Percentiles rank a stretch among this genome's conserved stretches.
Conservation (phyloP, 2,113 vertebrate genomes). For the Microcebus jonahi region DNA sequence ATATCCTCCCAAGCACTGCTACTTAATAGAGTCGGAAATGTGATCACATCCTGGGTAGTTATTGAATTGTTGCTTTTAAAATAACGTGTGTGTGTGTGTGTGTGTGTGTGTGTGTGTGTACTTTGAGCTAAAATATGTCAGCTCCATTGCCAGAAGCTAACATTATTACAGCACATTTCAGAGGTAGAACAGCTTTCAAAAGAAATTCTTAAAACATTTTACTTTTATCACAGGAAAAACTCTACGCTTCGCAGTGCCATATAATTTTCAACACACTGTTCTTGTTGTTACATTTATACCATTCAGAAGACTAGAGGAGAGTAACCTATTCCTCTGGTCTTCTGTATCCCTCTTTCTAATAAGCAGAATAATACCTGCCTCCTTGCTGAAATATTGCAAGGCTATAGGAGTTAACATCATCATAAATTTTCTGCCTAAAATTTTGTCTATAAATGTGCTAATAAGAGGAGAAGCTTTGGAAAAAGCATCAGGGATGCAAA, state of each 20-base stretch:
- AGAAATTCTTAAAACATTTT: slow-evolving; percentile 52
- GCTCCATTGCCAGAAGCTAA: slow-evolving; percentile 38
- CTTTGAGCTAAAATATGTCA: slow-evolving; percentile 50
- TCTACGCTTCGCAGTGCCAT: not conserved
- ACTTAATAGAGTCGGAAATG: not conserved
- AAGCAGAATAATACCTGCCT: not conserved
- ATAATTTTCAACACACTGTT: not conserved
- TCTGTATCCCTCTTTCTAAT: not conserved
- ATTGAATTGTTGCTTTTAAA: slow-evolving; percentile 64
- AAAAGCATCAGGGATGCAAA: not conserved
- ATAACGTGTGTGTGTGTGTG: not conserved
- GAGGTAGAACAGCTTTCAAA: slow-evolving; percentile 57
- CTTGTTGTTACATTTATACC: not conserved
- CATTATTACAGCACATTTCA: slow-evolving; percentile 60
- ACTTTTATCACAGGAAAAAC: slow-evolving; percentile 56
- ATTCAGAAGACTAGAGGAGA: not conserved
- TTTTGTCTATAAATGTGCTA: not conserved
- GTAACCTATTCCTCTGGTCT: not conserved
- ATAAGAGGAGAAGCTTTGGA: not conserved
- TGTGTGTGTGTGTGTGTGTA: slow-evolving; percentile 23
- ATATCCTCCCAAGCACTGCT: not conserved
- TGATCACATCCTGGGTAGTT: slow-evolving; percentile 42
- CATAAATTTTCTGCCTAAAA: slow-evolving; percentile 3
- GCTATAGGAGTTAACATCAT: not conserved
- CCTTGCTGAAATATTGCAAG: not conserved